Evolutionary conservation across 1,140 invertebrate species (phyloP).

Genomic region (Phocides pigmalion): DNA sequence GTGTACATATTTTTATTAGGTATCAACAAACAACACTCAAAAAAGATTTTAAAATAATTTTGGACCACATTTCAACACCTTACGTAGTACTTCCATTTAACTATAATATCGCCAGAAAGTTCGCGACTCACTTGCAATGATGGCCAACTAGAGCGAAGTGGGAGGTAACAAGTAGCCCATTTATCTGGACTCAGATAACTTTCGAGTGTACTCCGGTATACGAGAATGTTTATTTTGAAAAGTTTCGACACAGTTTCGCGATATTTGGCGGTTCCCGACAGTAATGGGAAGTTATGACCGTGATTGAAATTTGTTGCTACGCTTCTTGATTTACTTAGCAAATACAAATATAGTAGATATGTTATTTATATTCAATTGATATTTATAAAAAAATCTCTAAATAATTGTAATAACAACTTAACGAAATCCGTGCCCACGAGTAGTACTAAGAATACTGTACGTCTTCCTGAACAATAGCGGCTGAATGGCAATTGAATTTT

Average conservation of each 20-base stretch:
- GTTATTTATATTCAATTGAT: too few species aligned
- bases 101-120: neutral
- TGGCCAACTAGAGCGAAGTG: constrained; percentile 29
- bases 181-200: constrained; percentile 22
- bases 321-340: neutral
- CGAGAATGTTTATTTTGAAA: constrained; percentile 35
- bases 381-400: too few species aligned
- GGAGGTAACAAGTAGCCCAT: constrained; percentile 33
- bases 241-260: constrained; percentile 25
- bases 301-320: constrained; percentile 16
- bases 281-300: constrained; percentile 25
- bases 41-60: neutral
- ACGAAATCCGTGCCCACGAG: too few species aligned
- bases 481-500: too few species aligned
- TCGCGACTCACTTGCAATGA: constrained; percentile 25
- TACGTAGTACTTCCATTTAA: neutral
- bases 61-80: neutral
- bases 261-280: constrained; percentile 23
- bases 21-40: neutral
- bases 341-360: too few species aligned
- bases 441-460: too few species aligned
- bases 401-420: too few species aligned
- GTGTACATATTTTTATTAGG: too few species aligned
- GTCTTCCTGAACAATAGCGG: too few species aligned
- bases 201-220: constrained; percentile 21